Evolutionary conservation across 2,113 vertebrate species (phyloP).

Genomic region (Melanerpes aurifrons): DNA sequence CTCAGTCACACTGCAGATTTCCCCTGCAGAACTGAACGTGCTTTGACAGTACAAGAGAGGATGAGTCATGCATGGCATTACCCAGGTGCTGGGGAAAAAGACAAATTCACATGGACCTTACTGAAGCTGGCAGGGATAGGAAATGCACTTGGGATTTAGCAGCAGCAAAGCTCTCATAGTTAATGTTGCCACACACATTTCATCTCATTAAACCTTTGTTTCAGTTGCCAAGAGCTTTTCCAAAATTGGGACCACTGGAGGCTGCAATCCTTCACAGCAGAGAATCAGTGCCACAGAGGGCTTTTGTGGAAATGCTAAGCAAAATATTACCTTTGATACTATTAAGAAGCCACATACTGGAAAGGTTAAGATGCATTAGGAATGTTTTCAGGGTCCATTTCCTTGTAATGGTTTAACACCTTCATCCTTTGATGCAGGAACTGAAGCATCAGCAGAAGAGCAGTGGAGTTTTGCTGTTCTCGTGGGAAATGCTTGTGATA

Average conservation of each 20-base stretch:
- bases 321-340: not conserved
- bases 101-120: not conserved
- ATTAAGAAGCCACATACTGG: not conserved
- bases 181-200: not conserved
- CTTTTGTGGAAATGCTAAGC: not conserved
- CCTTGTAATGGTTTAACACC: not conserved
- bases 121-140: not conserved
- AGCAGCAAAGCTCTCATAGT: not conserved
- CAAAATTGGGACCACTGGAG: not conserved
- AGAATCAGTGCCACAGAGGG: not conserved
- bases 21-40: not conserved
- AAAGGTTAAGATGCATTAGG: not conserved
- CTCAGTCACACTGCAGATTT: fast-evolving
- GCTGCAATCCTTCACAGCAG: not conserved
- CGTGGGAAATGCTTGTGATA: not conserved
- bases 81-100: not conserved
- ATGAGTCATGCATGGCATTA: not conserved
- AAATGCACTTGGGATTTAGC: not conserved
- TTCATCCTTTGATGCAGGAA: not conserved
- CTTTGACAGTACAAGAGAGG: not conserved
- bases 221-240: not conserved
- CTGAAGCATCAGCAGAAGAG: not conserved
- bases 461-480: not conserved
- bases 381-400: not conserved
- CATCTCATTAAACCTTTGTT: not conserved